phyloP scores from a whole-genome alignment of 2,888 invertebrate species.

The Nebria salina region DNA sequence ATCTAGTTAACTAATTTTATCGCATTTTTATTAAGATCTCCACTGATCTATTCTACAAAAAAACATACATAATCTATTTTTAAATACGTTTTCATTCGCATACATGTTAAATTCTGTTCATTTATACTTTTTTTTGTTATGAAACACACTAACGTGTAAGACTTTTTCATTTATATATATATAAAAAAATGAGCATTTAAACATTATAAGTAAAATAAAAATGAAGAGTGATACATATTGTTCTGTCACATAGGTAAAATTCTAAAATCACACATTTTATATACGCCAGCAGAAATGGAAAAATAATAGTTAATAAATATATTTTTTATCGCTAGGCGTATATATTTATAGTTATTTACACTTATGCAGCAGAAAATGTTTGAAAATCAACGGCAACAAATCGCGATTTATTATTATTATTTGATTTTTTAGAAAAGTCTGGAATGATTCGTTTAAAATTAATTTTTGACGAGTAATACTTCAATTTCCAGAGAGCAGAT shows the following conservation, averaged over 20 bases:
- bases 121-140: slow-evolving; percentile 27
- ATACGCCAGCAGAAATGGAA: slow-evolving; percentile 43
- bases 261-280: slow-evolving; percentile 44
- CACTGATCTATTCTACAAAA: slow-evolving; percentile 60
- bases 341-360: slow-evolving; percentile 41
- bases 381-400: background rate
- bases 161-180: slow-evolving; percentile 16
- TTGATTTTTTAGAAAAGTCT: slow-evolving; percentile 2
- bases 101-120: slow-evolving; percentile 2
- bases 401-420: background rate
- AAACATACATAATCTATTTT: slow-evolving; percentile 56
- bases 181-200: slow-evolving; percentile 35
- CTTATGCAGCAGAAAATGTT: slow-evolving; percentile 24
- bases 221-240: slow-evolving; percentile 44
- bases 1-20: slow-evolving; percentile 59
- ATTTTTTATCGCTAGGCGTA: slow-evolving; percentile 37
- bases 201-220: slow-evolving; percentile 27
- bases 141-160: slow-evolving; percentile 35
- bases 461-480: slow-evolving; percentile 4
- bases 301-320: slow-evolving; percentile 44
- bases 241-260: slow-evolving; percentile 45
- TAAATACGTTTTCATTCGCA: slow-evolving; percentile 32
- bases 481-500: background rate
- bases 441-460: slow-evolving; percentile 12
- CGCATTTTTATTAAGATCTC: slow-evolving; percentile 56